Evolutionary conservation across 2,113 vertebrate species (phyloP).

Genomic region (Silurus asotus): DNA sequence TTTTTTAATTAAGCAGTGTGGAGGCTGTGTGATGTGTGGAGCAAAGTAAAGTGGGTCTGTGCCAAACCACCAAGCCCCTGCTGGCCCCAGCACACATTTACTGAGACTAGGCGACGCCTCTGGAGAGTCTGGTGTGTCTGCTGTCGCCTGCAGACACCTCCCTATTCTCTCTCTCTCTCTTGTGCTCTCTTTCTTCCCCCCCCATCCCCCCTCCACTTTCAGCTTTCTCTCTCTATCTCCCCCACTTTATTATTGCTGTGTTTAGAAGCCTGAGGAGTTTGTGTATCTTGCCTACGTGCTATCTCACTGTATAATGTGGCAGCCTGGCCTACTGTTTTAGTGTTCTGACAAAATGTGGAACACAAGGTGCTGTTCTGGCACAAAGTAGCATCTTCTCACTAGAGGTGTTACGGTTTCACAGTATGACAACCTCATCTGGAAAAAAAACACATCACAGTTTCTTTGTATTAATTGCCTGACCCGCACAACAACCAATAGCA

Average conservation of each 20-base stretch:
- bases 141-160: constrained; percentile 2
- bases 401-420: not conserved
- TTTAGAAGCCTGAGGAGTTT: constrained; percentile 20
- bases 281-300: not conserved
- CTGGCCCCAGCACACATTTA: constrained; percentile 2
- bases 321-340: not conserved
- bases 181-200: no score
- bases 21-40: constrained; percentile 17
- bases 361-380: not conserved
- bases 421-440: not conserved
- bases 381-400: not conserved
- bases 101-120: constrained; percentile 38
- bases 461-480: not conserved
- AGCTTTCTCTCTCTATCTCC: not conserved
- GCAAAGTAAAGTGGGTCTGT: not conserved
- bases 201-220: not conserved
- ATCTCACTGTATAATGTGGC: not conserved
- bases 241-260: not conserved
- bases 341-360: constrained; percentile 6
- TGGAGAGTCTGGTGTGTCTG: constrained; percentile 26
- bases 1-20: constrained; percentile 37
- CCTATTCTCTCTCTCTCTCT: not conserved
- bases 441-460: not conserved
- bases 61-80: constrained; percentile 32
- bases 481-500: no score